Conservation (phyloP, 1,140 invertebrate genomes). For the Eurosta solidaginis region DNA sequence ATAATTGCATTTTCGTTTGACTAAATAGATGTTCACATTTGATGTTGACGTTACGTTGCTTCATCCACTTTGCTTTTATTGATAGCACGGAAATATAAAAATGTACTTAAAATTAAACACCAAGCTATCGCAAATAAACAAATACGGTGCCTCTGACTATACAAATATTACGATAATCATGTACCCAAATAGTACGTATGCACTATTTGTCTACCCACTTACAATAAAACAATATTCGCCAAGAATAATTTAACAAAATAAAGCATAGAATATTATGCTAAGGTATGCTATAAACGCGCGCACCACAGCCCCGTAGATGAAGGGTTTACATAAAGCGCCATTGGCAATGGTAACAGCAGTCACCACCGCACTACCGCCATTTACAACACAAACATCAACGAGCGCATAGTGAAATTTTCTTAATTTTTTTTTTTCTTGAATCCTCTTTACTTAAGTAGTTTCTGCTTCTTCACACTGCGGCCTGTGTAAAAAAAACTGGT, state of each 20-base stretch:
- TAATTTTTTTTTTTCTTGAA: constrained; percentile 30
- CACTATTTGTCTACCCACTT: not conserved
- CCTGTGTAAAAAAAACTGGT: not conserved
- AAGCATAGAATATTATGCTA: not conserved
- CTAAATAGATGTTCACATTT: too few relatives aligned
- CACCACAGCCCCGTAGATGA: not conserved
- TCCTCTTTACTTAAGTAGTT: constrained; percentile 33
- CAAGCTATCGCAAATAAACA: too few relatives aligned
- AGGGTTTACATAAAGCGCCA: not conserved
- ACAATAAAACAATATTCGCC: not conserved
- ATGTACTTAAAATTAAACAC: too few relatives aligned
- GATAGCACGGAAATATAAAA: too few relatives aligned
- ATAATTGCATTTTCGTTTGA: too few relatives aligned
- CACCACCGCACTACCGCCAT: constrained; percentile 3
- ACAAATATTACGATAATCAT: too few relatives aligned
- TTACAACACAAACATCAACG: constrained; percentile 17
- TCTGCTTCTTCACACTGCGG: constrained; percentile 27
- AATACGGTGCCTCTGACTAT: too few relatives aligned
- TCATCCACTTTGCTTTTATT: too few relatives aligned
- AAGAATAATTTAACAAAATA: constrained; percentile 2
- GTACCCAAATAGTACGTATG: too few relatives aligned
- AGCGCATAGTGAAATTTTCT: constrained; percentile 30
- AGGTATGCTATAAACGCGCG: not conserved
- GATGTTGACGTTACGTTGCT: too few relatives aligned
- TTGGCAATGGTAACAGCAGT: constrained; percentile 3